These are phyloP conservation scores for Paramuricea clavata DNA, from an alignment of 92 coral and sea anemone genomes.

Conservation along the genomic window DNA sequence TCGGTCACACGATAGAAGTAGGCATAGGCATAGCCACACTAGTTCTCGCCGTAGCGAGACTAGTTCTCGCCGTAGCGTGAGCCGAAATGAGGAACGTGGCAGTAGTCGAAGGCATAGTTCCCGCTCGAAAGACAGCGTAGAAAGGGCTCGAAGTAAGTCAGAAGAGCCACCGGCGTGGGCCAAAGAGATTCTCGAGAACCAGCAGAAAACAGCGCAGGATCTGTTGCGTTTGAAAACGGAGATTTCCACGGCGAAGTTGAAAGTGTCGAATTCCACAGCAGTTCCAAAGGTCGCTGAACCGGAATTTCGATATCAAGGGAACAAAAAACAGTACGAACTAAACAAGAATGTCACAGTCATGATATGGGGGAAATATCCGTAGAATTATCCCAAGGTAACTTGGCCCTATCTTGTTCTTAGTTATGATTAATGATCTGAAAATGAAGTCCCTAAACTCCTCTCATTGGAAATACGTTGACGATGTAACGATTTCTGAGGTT, in stretches of 20 bases:
- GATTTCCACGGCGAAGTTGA: constrained; percentile 29
- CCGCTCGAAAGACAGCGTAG: constrained; percentile 23
- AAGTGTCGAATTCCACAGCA: constrained; percentile 4
- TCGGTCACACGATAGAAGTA: background rate
- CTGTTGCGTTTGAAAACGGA: constrained; percentile 9
- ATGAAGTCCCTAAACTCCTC: no score
- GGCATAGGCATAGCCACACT: background rate
- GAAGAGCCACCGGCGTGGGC: constrained; percentile 22
- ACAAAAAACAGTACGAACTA: constrained; percentile 29
- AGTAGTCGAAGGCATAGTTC: constrained; percentile 9
- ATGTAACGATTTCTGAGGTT: no score
- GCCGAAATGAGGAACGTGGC: background rate
- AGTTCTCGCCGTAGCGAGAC: background rate
- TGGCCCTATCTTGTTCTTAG: no score
- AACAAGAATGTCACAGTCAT: constrained; percentile 15
- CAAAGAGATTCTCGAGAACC: constrained; percentile 32
- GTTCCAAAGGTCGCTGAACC: constrained; percentile 48
- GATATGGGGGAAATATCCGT: constrained; percentile 34
- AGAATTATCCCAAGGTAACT: constrained; percentile 48
- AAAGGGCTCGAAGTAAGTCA: constrained; percentile 17
- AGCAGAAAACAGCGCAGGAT: constrained; percentile 28
- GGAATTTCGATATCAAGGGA: constrained; percentile 38
- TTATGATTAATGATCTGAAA: no score
- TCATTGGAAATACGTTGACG: no score
- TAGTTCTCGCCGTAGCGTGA: no score